Evolutionary conservation across 2,113 vertebrate species (phyloP), one percentile per base, ranked within the genome.

Genomic region (Microtus montanus): DNA sequence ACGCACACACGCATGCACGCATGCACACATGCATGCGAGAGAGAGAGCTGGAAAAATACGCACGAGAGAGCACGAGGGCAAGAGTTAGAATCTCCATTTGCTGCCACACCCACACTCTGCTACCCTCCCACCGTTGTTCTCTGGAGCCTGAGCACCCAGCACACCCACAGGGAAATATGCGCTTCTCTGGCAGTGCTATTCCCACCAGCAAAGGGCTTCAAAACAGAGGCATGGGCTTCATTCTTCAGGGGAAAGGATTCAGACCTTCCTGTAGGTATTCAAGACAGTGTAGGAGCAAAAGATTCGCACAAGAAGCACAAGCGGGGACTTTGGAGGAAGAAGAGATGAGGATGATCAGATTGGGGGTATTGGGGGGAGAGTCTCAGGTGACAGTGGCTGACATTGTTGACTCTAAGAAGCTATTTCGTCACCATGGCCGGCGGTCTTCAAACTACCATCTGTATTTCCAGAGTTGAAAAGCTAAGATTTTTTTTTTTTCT

Each of bases 361-460:
- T 30, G 41, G 3, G 1, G 19, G 7, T 58, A 17, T 1, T 58
- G 61, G 1, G 0, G 1, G 2, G 47, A 13, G 52, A 5, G 8
- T 35, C 68, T 44, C 28, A 47, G 70, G 35, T 19, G 2, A 47
- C 83, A 54, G 30, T 73, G 64, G 15, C 49, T 17, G 20, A 68
- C 58, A 86, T 54, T 7, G 19, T 7, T 20, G n/a, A 9, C 63
- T 77, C 35, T 7, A 1, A 19, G 71, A 80, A 74, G 52, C 41
- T 66, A 11, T 63, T 41, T 6, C 5, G 1, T 35, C 20, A 38
- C 79, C 11, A 28, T 13, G 24, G 38, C 17, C 7, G 41, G 58
- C 49, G 24, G 44, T 54, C 52, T 68, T 80, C 15, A 90, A 52
- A 61, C 74, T 71, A n/a, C 49, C 4, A 4, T 44, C 38, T 22